phyloP scores from a whole-genome alignment of 2,888 invertebrate genomes.

The Meloe dianella region DNA sequence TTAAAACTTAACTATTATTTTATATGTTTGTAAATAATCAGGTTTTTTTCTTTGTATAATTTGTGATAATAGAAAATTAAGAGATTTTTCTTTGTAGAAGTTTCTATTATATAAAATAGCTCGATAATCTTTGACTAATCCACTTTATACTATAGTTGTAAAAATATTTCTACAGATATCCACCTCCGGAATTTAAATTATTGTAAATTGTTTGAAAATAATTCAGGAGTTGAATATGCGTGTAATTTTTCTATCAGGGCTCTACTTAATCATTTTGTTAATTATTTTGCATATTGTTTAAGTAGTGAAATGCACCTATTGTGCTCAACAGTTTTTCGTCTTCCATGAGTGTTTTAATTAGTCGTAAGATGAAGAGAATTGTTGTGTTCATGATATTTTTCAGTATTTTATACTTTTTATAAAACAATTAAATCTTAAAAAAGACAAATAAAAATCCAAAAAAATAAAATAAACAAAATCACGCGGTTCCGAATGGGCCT shows the following conservation, averaged over 20 bases:
- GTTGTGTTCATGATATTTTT: conserved; percentile 60
- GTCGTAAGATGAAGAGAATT: conserved; percentile 60
- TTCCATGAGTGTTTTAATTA: conserved; percentile 33
- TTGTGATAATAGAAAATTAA: conserved; percentile 28
- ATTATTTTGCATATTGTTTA: background rate
- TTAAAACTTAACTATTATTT: conserved; percentile 5
- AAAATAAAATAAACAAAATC: conserved; percentile 43
- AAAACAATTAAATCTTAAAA: conserved; percentile 49
- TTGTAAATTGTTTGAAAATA: background rate
- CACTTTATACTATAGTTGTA: background rate
- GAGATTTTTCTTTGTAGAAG: background rate
- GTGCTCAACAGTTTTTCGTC: conserved; percentile 22
- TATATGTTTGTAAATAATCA: conserved; percentile 6
- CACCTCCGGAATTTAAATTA: background rate
- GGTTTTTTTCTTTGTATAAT: conserved; percentile 13
- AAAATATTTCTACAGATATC: background rate
- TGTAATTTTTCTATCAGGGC: background rate
- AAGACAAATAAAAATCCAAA: conserved; percentile 42
- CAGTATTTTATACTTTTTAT: conserved; percentile 61
- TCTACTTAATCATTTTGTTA: background rate
- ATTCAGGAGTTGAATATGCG: background rate
- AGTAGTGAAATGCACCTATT: conserved; percentile 1
- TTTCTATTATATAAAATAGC: background rate
- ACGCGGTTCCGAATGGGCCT: conserved; percentile 28
- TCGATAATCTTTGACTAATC: conserved; percentile 3